Conservation (phyloP, 2,888 invertebrate genomes). For the Caenorhabditis zanzibari region DNA sequence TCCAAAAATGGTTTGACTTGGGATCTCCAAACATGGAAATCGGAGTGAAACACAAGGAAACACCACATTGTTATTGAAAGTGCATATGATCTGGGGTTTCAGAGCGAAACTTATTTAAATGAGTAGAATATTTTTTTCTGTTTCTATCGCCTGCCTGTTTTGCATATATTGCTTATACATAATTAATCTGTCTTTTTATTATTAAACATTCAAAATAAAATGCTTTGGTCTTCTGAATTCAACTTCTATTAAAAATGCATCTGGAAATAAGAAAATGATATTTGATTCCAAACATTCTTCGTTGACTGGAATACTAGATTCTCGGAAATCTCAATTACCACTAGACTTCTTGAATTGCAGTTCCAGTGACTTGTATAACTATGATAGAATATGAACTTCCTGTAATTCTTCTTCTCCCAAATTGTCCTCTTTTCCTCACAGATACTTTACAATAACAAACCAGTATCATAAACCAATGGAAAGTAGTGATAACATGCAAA, state of each 20-base stretch:
- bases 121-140: background rate
- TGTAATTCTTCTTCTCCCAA: background rate
- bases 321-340: background rate
- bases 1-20: slow-evolving; percentile 71
- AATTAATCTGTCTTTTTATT: too few species aligned
- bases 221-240: too few species aligned
- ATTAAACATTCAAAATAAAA: too few species aligned
- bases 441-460: slow-evolving; percentile 44
- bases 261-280: too few species aligned
- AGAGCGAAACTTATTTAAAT: background rate
- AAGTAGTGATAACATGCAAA: slow-evolving; percentile 41
- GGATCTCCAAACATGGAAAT: slow-evolving; percentile 73
- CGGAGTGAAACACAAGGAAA: slow-evolving; percentile 65
- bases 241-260: too few species aligned
- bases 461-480: slow-evolving; percentile 32
- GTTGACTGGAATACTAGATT: too few species aligned
- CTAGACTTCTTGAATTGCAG: background rate
- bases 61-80: slow-evolving; percentile 52
- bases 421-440: background rate
- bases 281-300: too few species aligned
- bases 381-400: slow-evolving; percentile 13
- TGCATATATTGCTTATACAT: too few species aligned
- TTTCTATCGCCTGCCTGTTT: background rate
- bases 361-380: slow-evolving; percentile 12
- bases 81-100: background rate